Conservation (phyloP, 2,113 vertebrate genomes). For the Gymnobelideus leadbeateri region DNA sequence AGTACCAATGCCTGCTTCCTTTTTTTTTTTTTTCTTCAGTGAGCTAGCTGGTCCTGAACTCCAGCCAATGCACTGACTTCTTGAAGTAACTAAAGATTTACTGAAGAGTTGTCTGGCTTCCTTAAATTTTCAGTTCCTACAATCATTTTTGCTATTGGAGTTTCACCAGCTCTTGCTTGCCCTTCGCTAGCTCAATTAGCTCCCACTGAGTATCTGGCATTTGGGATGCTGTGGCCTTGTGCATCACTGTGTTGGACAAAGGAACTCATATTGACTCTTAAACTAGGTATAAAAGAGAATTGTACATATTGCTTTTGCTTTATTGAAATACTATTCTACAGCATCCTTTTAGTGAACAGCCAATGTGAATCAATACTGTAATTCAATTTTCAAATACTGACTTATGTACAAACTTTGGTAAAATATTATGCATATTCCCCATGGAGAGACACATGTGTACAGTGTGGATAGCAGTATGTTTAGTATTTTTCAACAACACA, state of each 20-base stretch:
- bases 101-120: slow-evolving; percentile 97
- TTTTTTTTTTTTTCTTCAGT: slow-evolving; percentile 95
- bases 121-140: slow-evolving; percentile 97
- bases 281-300: not conserved
- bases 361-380: not conserved
- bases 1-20: slow-evolving; percentile 97
- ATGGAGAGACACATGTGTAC: not conserved
- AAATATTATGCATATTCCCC: not conserved
- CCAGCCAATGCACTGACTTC: slow-evolving; percentile 96
- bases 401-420: slow-evolving; percentile 15
- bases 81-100: slow-evolving; percentile 97
- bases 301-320: not conserved
- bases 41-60: slow-evolving; percentile 97
- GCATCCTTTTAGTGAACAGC: not conserved
- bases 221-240: not conserved
- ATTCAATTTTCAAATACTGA: not conserved
- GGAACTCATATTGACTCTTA: not conserved
- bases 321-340: not conserved
- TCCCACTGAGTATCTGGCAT: rapidly evolving
- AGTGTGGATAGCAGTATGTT: not conserved
- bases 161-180: slow-evolving; percentile 83
- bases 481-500: not conserved
- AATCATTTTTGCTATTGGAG: slow-evolving; percentile 97
- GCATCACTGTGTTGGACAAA: not conserved
- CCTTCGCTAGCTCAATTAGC: not conserved